Percentiles rank a stretch among this genome's conserved stretches.
phyloP scores from a whole-genome alignment of 1,140 invertebrate species.

The Pogonomyrmex californicus region DNA sequence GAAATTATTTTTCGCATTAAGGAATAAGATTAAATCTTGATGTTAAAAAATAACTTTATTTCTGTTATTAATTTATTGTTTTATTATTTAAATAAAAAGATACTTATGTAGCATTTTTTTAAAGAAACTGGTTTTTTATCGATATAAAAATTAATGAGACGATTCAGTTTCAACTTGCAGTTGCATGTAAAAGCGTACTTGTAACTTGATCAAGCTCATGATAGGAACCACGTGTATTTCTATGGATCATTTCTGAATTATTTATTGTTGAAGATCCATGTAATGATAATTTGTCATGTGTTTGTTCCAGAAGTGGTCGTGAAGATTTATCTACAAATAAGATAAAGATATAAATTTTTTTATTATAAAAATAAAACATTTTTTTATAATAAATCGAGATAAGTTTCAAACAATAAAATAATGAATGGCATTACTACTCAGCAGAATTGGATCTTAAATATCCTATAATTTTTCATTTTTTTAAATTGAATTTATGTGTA shows the following conservation, averaged over 20 bases:
- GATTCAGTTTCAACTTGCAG: constrained; percentile 79
- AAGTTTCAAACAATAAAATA: no score
- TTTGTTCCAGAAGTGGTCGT: constrained; percentile 73
- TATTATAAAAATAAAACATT: background rate
- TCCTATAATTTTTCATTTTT: no score
- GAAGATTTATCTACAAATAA: constrained; percentile 80
- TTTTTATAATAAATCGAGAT: background rate
- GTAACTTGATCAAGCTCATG: constrained; percentile 84
- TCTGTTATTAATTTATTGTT: constrained; percentile 62
- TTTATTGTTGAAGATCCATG: constrained; percentile 74
- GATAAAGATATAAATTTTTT: background rate
- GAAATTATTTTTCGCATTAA: constrained; percentile 2
- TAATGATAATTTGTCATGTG: constrained; percentile 70
- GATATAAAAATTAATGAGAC: background rate
- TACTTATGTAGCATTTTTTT: constrained; percentile 49
- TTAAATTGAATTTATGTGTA: no score
- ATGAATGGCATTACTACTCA: no score
- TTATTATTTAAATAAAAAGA: constrained; percentile 48
- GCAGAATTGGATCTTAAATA: no score
- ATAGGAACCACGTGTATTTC: constrained; percentile 79
- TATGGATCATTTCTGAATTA: constrained; percentile 81
- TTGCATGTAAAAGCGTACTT: constrained; percentile 82
- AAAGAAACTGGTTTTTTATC: constrained; percentile 21
- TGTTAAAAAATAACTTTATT: constrained; percentile 49
- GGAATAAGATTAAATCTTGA: constrained; percentile 6